Conservation (phyloP, 1,140 invertebrate genomes). For the Zaprionus kolodkinae region DNA sequence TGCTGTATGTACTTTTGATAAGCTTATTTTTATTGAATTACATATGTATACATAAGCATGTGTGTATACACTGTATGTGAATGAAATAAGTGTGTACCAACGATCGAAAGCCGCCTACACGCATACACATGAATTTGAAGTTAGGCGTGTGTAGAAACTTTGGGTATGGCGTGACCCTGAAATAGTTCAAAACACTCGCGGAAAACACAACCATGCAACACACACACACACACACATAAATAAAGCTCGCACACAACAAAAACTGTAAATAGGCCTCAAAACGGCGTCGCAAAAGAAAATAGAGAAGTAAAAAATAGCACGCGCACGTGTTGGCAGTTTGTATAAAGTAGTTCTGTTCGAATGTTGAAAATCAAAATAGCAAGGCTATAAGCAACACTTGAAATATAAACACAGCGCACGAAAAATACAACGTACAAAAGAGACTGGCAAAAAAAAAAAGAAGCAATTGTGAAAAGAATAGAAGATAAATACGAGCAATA, state of each 20-base stretch:
- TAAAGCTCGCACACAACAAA: neutral
- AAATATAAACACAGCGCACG: constrained; percentile 27
- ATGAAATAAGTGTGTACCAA: constrained; percentile 10
- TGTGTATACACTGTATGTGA: neutral
- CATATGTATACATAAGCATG: neutral
- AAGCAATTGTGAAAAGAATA: constrained; percentile 10
- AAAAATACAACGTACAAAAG: neutral
- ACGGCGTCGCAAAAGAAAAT: constrained; percentile 35
- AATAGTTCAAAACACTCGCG: constrained; percentile 71
- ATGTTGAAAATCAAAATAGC: constrained; percentile 18
- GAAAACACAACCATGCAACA: constrained; percentile 25
- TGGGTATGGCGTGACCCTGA: constrained; percentile 59
- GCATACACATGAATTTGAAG: constrained; percentile 8
- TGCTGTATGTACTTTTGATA: neutral
- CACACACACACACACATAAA: constrained; percentile 15
- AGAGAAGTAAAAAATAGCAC: constrained; percentile 12
- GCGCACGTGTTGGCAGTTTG: constrained; percentile 36
- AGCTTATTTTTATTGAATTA: neutral
- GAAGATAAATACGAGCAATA: constrained; percentile 19
- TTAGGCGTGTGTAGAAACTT: constrained; percentile 29
- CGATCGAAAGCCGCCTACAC: constrained; percentile 10
- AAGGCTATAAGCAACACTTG: constrained; percentile 1
- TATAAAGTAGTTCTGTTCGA: constrained; percentile 6
- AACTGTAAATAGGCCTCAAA: constrained; percentile 24
- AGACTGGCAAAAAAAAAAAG: constrained; percentile 9